phyloP scores from a whole-genome alignment of 2,113 vertebrate species.

The Trichomycterus rosablanca region DNA sequence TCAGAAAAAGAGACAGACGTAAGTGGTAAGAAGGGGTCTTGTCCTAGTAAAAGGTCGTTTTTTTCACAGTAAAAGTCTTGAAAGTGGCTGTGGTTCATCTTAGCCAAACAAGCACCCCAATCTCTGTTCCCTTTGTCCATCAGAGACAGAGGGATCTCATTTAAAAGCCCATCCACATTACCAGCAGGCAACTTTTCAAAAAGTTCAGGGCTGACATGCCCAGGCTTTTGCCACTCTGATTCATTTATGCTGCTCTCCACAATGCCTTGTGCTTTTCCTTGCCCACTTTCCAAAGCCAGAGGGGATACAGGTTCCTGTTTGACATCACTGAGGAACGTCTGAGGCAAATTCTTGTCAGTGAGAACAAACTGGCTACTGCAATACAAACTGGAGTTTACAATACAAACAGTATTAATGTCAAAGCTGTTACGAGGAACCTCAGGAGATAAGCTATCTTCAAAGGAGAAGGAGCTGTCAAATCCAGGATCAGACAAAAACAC shows the following conservation, averaged over 20 bases:
- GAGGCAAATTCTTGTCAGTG: constrained; percentile 89
- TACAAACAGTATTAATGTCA: constrained; percentile 90
- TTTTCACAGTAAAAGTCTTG: constrained; percentile 84
- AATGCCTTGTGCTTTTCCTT: constrained; percentile 32
- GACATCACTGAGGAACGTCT: constrained; percentile 91
- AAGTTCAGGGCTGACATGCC: constrained; percentile 76
- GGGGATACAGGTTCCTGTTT: constrained; percentile 79
- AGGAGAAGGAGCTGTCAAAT: constrained; percentile 87
- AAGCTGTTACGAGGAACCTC: constrained; percentile 86
- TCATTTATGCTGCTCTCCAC: constrained; percentile 67
- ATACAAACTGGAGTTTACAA: constrained; percentile 86
- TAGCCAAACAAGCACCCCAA: constrained; percentile 67
- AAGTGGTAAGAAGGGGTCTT: constrained; percentile 71
- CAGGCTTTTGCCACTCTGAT: constrained; percentile 61
- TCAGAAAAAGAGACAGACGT: constrained; percentile 78
- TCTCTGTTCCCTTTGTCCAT: constrained; percentile 71
- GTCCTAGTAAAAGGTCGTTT: constrained; percentile 71
- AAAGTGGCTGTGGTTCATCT: constrained; percentile 77
- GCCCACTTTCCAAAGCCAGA: constrained; percentile 54
- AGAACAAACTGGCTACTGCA: constrained; percentile 89
- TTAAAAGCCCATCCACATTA: constrained; percentile 61
- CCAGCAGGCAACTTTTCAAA: constrained; percentile 75
- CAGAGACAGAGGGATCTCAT: constrained; percentile 62
- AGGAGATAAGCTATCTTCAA: constrained; percentile 93
- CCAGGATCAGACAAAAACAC: constrained; percentile 82